A percentile compares a stretch with the other conserved stretches of the same genome.
Evolutionary conservation across 2,797 vertebrate species (phyloP).

Genomic region (Netta rufina): DNA sequence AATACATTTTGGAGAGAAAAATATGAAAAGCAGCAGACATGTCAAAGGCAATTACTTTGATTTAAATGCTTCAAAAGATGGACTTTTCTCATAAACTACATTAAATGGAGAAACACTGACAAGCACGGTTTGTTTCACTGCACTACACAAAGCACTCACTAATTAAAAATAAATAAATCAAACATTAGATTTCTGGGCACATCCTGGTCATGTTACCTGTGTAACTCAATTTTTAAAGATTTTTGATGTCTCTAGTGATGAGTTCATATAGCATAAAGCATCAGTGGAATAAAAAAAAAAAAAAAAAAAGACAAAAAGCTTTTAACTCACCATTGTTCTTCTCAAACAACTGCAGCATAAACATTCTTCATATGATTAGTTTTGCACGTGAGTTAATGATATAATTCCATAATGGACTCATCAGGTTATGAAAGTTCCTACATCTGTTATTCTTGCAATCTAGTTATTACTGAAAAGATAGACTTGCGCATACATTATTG

Average conservation of each 20-base stretch:
- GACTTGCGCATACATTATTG: not conserved
- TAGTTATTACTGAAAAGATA: constrained; percentile 12
- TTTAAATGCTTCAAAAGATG: not conserved
- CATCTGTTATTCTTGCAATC: not conserved
- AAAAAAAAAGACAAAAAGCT: not conserved
- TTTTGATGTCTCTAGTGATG: constrained; percentile 1
- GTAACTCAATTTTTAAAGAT: constrained; percentile 42
- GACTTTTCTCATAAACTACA: not conserved
- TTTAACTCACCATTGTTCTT: not conserved
- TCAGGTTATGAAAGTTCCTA: constrained; percentile 11
- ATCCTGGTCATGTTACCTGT: not conserved
- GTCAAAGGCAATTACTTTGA: not conserved
- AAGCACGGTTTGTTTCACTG: not conserved
- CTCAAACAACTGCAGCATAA: not conserved
- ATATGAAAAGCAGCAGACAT: not conserved
- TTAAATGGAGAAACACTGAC: not conserved
- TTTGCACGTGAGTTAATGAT: not conserved
- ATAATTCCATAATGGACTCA: constrained; percentile 10
- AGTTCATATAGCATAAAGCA: constrained; percentile 10
- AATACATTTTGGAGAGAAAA: not conserved
- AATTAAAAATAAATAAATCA: constrained; percentile 39
- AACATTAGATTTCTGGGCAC: constrained; percentile 21
- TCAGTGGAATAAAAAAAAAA: not conserved
- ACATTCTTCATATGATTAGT: not conserved
- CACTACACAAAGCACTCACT: not conserved